phyloP scores from a whole-genome alignment of 2,888 invertebrate genomes.

The Ethmia dodecea region DNA sequence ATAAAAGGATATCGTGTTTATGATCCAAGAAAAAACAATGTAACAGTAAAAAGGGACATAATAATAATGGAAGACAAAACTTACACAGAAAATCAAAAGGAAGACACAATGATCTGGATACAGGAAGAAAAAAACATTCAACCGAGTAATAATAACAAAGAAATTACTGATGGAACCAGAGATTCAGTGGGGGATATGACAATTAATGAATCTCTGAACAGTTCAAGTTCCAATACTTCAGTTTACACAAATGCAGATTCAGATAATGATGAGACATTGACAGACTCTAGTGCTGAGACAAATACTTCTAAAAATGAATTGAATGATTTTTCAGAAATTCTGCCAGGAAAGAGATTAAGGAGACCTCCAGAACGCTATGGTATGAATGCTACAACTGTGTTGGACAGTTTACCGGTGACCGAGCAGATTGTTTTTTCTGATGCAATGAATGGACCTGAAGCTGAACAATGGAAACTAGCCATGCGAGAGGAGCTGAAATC shows the following conservation, averaged over 20 bases:
- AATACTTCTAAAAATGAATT: slow-evolving; percentile 6
- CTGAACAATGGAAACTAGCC: slow-evolving; percentile 8
- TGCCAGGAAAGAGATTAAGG: no score
- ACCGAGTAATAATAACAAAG: not conserved
- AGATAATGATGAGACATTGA: no score
- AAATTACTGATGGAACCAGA: not conserved
- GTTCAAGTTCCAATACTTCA: no score
- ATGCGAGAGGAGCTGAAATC: slow-evolving; percentile 11
- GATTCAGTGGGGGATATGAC: not conserved
- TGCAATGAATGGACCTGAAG: slow-evolving; percentile 9
- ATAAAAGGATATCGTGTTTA: slow-evolving; percentile 19
- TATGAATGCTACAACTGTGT: not conserved
- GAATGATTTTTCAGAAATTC: not conserved
- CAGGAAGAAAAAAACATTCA: no score
- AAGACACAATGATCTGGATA: not conserved
- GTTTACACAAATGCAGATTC: no score
- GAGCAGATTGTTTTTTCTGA: not conserved
- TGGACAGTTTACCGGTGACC: slow-evolving; percentile 8
- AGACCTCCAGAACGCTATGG: slow-evolving; percentile 13
- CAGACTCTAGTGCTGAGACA: no score
- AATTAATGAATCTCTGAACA: slow-evolving; percentile 6
- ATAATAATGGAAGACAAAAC: slow-evolving; percentile 13
- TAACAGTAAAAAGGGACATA: slow-evolving; percentile 19
- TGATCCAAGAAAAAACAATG: slow-evolving; percentile 13
- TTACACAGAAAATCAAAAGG: not conserved